Base-by-base conservation (phyloP, 2,888 invertebrate species). In the Chaitophorus viminalis region DNA sequence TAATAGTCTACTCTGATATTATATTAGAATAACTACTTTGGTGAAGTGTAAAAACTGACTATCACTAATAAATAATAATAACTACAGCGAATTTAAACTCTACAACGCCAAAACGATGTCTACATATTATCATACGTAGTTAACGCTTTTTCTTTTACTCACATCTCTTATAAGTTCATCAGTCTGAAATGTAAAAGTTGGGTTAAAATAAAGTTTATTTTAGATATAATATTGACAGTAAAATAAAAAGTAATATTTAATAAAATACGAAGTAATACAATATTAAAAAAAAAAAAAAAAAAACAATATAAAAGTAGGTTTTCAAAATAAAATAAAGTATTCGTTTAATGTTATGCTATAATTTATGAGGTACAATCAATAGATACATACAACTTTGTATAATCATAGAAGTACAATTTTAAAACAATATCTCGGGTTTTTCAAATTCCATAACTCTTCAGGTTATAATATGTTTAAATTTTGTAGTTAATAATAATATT, bases 131-230 rank as follows among this genome's bases (percentile, higher is more conserved):
- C n/a, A 82, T 70, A n/a, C 70, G 39, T 31, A n/a, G 68, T 54
- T 21, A 36, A 54, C 33, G 31, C 14, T 79, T 68, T 83, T 65
- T 14, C 33, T 82, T 89, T 76, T 89, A 90, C 90, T 90, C 89
- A 90, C 90, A 89, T 89, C 88, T 83, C 87, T 88, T 83, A 90
- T 89, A 77, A 90, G 82, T 88, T 88, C 89, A 89, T 90, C 90
- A 70, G 90, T 90, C 90, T 90, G 90, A 90, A 90, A 90, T 89
- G 72, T 82, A 89, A 89, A 86, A 79, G 46, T 88, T 77, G 25
- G 31, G 52, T 82, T 77, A n/a, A 60, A 81, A 65, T 70, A 85
- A 68, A 31, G 33, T 60, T 25, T 46, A 85, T 78, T 72, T 76
- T 60, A 65, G 46, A 52, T 25, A 85, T 65, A 21, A 33, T 76